Evolutionary conservation across 2,797 vertebrate species (phyloP).

Genomic region (Mastacembelus armatus): DNA sequence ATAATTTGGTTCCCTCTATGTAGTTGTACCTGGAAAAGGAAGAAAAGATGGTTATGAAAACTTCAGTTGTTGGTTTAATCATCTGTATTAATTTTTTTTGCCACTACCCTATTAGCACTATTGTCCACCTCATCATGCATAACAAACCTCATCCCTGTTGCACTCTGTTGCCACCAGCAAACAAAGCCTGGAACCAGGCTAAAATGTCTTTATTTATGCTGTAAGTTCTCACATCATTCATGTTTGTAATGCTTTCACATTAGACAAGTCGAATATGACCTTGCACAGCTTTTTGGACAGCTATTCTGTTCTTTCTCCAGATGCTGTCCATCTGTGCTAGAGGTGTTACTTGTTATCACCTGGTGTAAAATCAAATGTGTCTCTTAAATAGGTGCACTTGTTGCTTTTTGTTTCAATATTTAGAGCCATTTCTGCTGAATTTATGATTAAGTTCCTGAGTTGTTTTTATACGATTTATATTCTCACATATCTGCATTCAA

Average conservation of each 20-base stretch:
- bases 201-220: not conserved
- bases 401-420: no score
- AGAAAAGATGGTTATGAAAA: not conserved
- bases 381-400: no score
- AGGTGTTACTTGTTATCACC: not conserved
- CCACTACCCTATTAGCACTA: not conserved
- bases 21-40: constrained; percentile 87
- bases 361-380: not conserved
- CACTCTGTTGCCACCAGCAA: not conserved
- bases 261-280: not conserved
- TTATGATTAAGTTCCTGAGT: not conserved
- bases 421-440: no score
- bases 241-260: no score
- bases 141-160: not conserved
- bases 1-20: constrained; percentile 91
- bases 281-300: not conserved
- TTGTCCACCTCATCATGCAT: not conserved
- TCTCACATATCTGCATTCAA: not conserved
- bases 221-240: not conserved
- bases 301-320: not conserved
- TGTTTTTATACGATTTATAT: not conserved
- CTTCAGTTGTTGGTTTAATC: no score
- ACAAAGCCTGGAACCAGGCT: not conserved
- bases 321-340: no score
- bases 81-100: not conserved